Evolutionary conservation across 2,888 invertebrate species (phyloP), one percentile per base, ranked within the genome.

Genomic region (Caenorhabditis imperialis): DNA sequence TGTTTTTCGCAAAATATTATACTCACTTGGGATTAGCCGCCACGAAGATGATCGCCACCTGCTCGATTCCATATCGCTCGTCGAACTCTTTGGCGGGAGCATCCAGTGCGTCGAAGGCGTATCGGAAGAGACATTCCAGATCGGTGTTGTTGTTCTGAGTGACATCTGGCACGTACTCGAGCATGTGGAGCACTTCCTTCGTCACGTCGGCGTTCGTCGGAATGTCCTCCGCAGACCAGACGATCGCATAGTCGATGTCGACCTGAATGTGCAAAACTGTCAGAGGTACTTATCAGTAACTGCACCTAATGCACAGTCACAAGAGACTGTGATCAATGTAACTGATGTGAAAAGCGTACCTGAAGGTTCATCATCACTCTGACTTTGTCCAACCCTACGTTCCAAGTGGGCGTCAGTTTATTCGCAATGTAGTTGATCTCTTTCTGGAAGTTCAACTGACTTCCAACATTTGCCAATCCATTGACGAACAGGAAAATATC

Each of bases 61-160:
- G 54, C 27, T 79, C 78, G 37, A 81, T 77, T 35, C 78, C 79
- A 22, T 75, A 62, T 37, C 80, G 53, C 35, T 72, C 67, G n/a
- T 60, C 72, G 30, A 76, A 62, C 14, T 60, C 60, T 25, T 74
- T 69, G 5, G 22, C 25, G n/a, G 30, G 30, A 30, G 57, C 67
- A 27, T 47, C 67, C n/a, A 78, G 25, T 16, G 57, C 78, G 23
- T 70, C 69, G 40, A 67, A 75, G 10, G 73, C 65, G 71, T 82
- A 82, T 8, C 81, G 78, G 81, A 82, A 82, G n/a, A 82, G 48
- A n/a, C 78, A 70, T 44, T 79, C 79, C 16, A 80, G 60, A 58
- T 79, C 79, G 1, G 74, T 69, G 40, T 72, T 76, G 40, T 81
- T 82, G 61, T 81, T 78, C 7, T 50, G 30, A 23, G 67, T 60